A percentile compares a stretch with the other conserved stretches of the same genome.
Conservation (phyloP, 1,140 invertebrate genomes). For the Listronotus bonariensis region DNA sequence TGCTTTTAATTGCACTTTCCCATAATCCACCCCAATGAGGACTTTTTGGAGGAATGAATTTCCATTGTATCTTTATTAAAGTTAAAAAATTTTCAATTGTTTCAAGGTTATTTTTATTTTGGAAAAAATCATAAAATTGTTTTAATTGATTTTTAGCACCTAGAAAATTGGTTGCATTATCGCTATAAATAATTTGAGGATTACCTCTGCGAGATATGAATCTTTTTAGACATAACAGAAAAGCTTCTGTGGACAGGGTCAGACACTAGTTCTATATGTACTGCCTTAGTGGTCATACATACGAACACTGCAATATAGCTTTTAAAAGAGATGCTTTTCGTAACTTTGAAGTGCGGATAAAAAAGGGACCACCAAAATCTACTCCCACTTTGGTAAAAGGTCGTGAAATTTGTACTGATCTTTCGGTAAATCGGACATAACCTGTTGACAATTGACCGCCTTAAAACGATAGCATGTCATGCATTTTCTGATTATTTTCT, state of each 20-base stretch:
- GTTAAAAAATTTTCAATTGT: neutral
- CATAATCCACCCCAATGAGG: constrained; percentile 52
- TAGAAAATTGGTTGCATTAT: constrained; percentile 5
- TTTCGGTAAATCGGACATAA: constrained; percentile 46
- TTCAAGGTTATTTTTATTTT: neutral
- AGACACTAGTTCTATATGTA: constrained; percentile 1
- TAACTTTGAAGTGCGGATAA: too few relatives aligned
- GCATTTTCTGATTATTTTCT: constrained; percentile 37
- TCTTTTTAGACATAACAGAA: neutral
- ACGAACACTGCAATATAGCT: neutral
- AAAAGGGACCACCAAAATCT: neutral
- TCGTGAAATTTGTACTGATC: neutral
- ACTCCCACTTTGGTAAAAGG: neutral
- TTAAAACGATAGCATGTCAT: constrained; percentile 28
- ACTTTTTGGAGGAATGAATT: constrained; percentile 53
- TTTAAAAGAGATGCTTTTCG: too few relatives aligned
- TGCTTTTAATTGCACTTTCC: constrained; percentile 39
- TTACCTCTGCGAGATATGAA: constrained; percentile 4
- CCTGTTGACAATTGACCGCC: neutral
- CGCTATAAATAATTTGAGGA: constrained; percentile 4
- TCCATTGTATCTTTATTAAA: constrained; percentile 48
- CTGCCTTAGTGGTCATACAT: neutral
- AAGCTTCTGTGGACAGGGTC: neutral
- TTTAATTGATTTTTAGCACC: neutral
- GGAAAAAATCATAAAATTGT: neutral